Percentiles rank a stretch among this genome's conserved stretches.
These are phyloP conservation scores for Paradisaea rubra DNA, from an alignment of 2,113 vertebrate species.

Conservation along the genomic window DNA sequence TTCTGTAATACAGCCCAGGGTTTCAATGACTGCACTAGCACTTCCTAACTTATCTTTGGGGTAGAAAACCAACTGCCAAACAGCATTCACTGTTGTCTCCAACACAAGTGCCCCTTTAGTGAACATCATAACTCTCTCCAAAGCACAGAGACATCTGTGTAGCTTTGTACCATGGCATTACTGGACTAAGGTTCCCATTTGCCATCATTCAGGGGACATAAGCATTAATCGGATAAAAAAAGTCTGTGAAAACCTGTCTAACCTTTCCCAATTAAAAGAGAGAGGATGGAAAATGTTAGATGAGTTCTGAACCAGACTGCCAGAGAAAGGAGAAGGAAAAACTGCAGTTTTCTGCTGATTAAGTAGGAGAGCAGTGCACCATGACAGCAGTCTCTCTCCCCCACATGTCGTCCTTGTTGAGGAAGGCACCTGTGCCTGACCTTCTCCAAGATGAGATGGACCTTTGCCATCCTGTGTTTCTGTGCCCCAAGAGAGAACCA, in stretches of 20 bases:
- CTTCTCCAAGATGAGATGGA: neutral
- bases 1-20: neutral
- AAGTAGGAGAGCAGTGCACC: neutral
- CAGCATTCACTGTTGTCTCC: neutral
- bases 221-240: neutral
- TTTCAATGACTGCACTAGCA: neutral
- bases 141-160: neutral
- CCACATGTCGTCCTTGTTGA: neutral
- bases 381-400: accelerated
- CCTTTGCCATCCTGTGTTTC: neutral
- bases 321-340: neutral
- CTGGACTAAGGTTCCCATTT: neutral
- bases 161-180: neutral
- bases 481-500: accelerated
- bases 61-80: neutral
- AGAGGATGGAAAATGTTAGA: neutral
- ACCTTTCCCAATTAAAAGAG: neutral
- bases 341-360: neutral
- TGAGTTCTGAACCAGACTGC: neutral
- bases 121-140: neutral
- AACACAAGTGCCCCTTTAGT: neutral
- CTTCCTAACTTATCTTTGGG: neutral
- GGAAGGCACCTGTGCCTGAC: neutral
- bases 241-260: neutral
- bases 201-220: accelerated